Evolutionary conservation across 2,113 vertebrate species (phyloP).

Genomic region (Elgaria multicarinata): DNA sequence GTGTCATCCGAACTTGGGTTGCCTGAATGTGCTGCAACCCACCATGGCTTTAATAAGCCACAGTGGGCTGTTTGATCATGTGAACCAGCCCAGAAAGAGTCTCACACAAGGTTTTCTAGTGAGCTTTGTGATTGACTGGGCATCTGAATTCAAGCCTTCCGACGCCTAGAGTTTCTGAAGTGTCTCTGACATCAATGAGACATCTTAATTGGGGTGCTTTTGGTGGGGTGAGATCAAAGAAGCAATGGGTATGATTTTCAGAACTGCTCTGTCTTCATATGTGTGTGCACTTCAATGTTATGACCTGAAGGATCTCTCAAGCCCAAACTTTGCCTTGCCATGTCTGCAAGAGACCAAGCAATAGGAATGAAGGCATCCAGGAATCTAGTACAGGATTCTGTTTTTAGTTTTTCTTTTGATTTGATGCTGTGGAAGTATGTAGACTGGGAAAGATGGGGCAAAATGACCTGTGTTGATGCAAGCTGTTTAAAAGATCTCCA

Average conservation of each 20-base stretch:
- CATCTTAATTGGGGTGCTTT: constrained; percentile 26
- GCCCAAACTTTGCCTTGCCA: constrained; percentile 15
- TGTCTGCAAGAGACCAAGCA: constrained; percentile 59
- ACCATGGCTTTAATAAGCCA: too few species aligned
- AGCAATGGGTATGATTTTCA: background rate
- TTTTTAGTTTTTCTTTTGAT: constrained; percentile 63
- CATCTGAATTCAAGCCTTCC: background rate
- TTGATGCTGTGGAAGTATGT: constrained; percentile 55
- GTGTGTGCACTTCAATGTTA: constrained; percentile 27
- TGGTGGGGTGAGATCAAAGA: background rate
- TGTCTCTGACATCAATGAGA: rapidly evolving
- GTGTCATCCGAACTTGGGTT: too few species aligned
- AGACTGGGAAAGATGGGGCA: constrained; percentile 56
- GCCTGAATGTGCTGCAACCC: too few species aligned
- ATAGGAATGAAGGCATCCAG: constrained; percentile 40
- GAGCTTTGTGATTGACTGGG: background rate
- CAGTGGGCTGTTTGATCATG: too few species aligned
- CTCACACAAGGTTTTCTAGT: background rate
- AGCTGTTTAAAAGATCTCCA: constrained; percentile 17
- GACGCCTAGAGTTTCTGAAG: background rate
- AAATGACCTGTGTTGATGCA: constrained; percentile 48
- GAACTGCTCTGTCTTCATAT: background rate
- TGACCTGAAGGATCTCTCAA: background rate
- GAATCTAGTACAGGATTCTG: constrained; percentile 65
- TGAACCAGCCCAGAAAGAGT: background rate